A percentile compares a stretch with the other conserved stretches of the same genome.
Conservation (phyloP, 2,888 invertebrate species). For the Uloborus plumipes region DNA sequence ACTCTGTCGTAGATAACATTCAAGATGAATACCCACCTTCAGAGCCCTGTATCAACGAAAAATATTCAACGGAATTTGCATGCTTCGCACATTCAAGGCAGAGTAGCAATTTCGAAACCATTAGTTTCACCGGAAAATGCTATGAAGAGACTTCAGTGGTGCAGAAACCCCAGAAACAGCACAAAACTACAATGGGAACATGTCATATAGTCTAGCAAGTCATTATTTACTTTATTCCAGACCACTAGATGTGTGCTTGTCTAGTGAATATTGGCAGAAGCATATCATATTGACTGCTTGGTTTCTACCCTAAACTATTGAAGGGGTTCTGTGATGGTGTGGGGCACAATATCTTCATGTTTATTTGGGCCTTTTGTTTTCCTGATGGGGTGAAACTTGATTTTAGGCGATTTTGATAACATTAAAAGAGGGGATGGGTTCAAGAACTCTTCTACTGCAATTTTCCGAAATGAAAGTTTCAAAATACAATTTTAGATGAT, state of each 20-base stretch:
- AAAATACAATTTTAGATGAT: too few species aligned
- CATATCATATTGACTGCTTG: conserved; percentile 2
- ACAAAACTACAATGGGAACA: conserved; percentile 4
- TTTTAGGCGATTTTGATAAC: too few species aligned
- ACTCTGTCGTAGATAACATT: not conserved
- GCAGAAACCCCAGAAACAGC: not conserved
- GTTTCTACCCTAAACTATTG: not conserved
- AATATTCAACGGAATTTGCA: not conserved
- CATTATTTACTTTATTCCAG: not conserved
- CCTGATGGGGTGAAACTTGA: too few species aligned
- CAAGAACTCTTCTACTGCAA: too few species aligned
- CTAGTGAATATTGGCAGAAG: not conserved
- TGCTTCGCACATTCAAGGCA: not conserved
- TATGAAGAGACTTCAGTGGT: too few species aligned
- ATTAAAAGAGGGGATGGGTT: too few species aligned
- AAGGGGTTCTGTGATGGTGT: not conserved
- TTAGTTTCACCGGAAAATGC: too few species aligned
- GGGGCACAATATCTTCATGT: not conserved
- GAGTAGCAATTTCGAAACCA: not conserved
- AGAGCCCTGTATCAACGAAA: not conserved
- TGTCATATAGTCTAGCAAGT: not conserved
- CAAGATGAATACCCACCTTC: not conserved
- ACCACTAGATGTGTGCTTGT: too few species aligned
- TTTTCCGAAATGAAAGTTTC: too few species aligned
- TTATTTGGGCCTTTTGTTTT: not conserved